Percentiles rank a stretch among this genome's conserved stretches.
These are phyloP conservation scores for Gymnocypris eckloni DNA, from an alignment of 2,797 vertebrate genomes.

Conservation along the genomic window DNA sequence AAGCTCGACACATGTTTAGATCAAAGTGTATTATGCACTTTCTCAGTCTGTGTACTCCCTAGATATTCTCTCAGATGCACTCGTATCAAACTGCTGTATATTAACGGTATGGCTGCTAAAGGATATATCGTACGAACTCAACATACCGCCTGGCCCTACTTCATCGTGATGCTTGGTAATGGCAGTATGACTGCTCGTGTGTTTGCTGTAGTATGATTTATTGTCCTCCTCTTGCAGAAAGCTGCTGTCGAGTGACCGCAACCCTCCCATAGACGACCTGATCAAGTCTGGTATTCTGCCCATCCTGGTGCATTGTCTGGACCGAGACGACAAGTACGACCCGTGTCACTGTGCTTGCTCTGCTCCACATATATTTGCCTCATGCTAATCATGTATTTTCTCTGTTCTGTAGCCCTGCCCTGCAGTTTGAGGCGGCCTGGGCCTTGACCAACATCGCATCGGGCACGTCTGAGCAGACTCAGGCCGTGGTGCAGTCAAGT, in stretches of 20 bases:
- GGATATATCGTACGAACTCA: too few relatives aligned
- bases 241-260: conserved; percentile 97
- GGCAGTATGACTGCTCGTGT: not conserved
- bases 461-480: conserved; percentile 98
- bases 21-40: too few relatives aligned
- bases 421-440: conserved; percentile 99
- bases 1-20: too few relatives aligned
- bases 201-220: not conserved
- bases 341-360: not conserved
- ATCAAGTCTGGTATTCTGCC: conserved; percentile 99
- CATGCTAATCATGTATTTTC: not conserved
- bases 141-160: too few relatives aligned
- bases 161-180: not conserved
- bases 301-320: conserved; percentile 98
- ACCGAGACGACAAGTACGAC: conserved; percentile 98
- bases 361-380: not conserved
- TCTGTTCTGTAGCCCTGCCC: conserved; percentile 85
- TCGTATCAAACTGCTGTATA: too few relatives aligned
- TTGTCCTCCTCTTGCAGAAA: conserved; percentile 79
- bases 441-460: conserved; percentile 99
- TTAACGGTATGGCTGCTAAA: too few relatives aligned
- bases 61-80: too few relatives aligned
- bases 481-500: conserved; percentile 98
- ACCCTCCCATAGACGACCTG: conserved; percentile 98
- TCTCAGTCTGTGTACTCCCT: too few relatives aligned